phyloP scores from a whole-genome alignment of 2,113 vertebrate species.

The Cinclus mexicanus region DNA sequence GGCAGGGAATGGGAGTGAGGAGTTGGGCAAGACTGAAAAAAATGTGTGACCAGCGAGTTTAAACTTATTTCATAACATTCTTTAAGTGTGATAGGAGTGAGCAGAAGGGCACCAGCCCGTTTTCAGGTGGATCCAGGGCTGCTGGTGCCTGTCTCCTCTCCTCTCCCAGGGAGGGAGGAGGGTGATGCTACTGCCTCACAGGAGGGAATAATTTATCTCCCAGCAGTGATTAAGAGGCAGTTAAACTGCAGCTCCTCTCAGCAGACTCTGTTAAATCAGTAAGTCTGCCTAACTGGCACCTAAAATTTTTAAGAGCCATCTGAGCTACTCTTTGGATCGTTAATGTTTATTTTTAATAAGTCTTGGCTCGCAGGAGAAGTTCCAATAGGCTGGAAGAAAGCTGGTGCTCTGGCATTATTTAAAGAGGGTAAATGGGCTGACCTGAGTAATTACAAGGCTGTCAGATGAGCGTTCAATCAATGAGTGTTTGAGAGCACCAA shows the following conservation, averaged over 20 bases:
- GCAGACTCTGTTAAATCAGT: conserved; percentile 2
- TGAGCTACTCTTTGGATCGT: conserved; percentile 33
- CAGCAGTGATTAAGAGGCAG: conserved; percentile 10
- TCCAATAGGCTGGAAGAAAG: conserved; percentile 5
- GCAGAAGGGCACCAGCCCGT: not conserved
- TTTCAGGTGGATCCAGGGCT: not conserved
- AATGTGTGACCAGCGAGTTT: not conserved
- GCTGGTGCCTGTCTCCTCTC: not conserved
- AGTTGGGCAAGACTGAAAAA: not conserved
- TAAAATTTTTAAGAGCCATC: conserved; percentile 53
- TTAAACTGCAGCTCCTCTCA: not conserved
- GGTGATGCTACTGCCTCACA: not conserved
- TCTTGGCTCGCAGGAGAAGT: not conserved
- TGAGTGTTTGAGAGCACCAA: not conserved
- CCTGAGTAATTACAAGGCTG: conserved; percentile 35
- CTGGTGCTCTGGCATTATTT: not conserved
- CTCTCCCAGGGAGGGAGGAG: not conserved
- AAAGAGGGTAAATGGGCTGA: conserved; percentile 34
- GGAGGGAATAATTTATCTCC: not conserved
- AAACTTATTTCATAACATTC: not conserved
- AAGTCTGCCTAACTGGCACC: conserved; percentile 26
- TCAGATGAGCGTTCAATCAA: conserved; percentile 32
- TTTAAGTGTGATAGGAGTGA: not conserved
- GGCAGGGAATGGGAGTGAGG: not conserved
- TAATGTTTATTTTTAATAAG: conserved; percentile 68